Base-by-base conservation (phyloP, 2,888 invertebrate genomes). In the Napeogenes inachia region DNA sequence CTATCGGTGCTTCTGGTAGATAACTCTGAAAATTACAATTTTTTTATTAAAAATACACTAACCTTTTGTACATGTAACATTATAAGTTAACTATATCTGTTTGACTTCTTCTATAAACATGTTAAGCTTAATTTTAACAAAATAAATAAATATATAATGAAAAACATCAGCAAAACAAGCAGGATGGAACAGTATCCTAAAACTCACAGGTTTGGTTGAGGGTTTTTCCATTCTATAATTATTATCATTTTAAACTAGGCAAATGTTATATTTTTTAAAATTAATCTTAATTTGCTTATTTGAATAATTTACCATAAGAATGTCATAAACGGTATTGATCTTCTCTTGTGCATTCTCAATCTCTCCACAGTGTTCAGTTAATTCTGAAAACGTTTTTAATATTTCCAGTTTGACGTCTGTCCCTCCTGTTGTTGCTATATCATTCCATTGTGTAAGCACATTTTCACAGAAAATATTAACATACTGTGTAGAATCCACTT, bases 381-480 rank as follows among this genome's bases (percentile, higher is more conserved):
- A 92, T 83, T 98, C 97, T 35, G 98, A 97, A 78, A 98, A 93
- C 67, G 96, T 92, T 84, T 97, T 96, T 33, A 98, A 87, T 59
- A 98, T 85, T 73, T 97, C 96, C 65, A 97, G 85, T 76, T 96
- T 92, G 60, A 94, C 91, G 70, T 93, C 92, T 57, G 92, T 90
- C 38, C 92, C 92, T 42, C 93, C 92, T 4, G 73, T 92, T 78
- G 91, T 89, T 57, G 92, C 91, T 73, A 96, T 92, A 63, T 94
- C 93, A 78, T 93, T 91, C 86, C 94, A 93, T 61, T 93, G 92
- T 12, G 95, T 95, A 64, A 98, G 83, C 45, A 98, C 94, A 91
- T 97, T 93, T 63, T 95, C 94, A 82, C 97, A 96, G 78, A 97
- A 94, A 80, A 96, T 97, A 47, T 92, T 92, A 2, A 97, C 93